These are phyloP conservation scores for Arctocebus calabarensis DNA, from an alignment of 2,797 vertebrate species.

Conservation along the genomic window DNA sequence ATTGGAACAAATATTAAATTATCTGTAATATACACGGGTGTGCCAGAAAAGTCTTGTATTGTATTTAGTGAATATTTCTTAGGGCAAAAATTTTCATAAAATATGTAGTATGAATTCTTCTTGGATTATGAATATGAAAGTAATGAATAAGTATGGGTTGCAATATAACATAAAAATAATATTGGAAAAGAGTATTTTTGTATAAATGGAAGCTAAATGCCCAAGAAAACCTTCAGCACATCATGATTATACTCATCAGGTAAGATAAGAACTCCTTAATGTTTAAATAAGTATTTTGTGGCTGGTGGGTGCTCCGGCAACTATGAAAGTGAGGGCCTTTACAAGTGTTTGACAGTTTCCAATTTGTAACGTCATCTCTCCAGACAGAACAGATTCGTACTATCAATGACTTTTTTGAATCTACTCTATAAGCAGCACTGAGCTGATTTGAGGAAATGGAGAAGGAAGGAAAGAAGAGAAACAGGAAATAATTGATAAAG, in stretches of 20 bases:
- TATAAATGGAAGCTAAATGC: slow-evolving; percentile 29
- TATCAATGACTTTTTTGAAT: background rate
- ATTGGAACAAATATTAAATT: slow-evolving; percentile 70
- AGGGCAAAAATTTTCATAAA: slow-evolving; percentile 14
- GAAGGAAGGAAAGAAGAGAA: background rate
- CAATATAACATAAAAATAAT: slow-evolving; percentile 12
- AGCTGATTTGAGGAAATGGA: background rate
- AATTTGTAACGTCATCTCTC: background rate
- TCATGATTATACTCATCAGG: slow-evolving; percentile 54
- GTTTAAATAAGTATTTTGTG: slow-evolving; percentile 28
- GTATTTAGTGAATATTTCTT: slow-evolving; percentile 70
- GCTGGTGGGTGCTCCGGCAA: background rate
- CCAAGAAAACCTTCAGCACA: slow-evolving; percentile 69
- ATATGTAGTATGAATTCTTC: background rate
- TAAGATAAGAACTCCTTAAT: slow-evolving; percentile 43
- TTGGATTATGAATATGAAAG: background rate
- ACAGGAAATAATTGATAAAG: slow-evolving; percentile 7
- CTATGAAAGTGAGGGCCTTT: background rate
- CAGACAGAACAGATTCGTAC: background rate
- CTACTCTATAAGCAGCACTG: background rate
- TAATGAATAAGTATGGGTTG: background rate
- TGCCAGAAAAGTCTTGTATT: slow-evolving; percentile 62
- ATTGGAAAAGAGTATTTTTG: slow-evolving; percentile 58
- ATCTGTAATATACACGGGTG: slow-evolving; percentile 57
- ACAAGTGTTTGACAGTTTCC: slow-evolving; percentile 16